These are phyloP conservation scores for Hirudinaria manillensis DNA, from an alignment of 2,888 invertebrate species.

Conservation along the genomic window DNA sequence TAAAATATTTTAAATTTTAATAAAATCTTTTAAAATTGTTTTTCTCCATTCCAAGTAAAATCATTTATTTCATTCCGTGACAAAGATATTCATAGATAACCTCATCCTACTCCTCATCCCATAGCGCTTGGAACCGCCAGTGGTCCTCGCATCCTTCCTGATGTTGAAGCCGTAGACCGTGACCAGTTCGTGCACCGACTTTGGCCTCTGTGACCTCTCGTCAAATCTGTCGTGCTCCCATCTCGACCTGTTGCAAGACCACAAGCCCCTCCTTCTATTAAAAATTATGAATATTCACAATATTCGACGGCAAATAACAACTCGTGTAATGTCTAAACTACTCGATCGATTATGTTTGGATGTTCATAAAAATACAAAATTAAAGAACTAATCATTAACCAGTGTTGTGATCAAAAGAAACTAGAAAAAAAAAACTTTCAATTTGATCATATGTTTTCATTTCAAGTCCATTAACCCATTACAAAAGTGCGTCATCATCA, in stretches of 20 bases:
- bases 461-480: too few species aligned
- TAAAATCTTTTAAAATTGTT: background rate
- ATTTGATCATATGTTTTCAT: too few species aligned
- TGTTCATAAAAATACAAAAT: too few species aligned
- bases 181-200: slow-evolving; percentile 75
- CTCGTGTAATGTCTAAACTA: too few species aligned
- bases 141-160: slow-evolving; percentile 54
- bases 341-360: too few species aligned
- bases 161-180: slow-evolving; percentile 89
- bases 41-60: background rate
- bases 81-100: background rate
- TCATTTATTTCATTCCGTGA: background rate
- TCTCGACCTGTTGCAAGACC: slow-evolving; percentile 57
- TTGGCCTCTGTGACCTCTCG: slow-evolving; percentile 74
- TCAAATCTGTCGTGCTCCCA: slow-evolving; percentile 84
- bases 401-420: too few species aligned
- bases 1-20: too few species aligned
- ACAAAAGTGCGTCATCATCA: too few species aligned
- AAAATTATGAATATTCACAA: background rate
- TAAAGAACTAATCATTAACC: too few species aligned
- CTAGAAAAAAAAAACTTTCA: too few species aligned
- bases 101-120: slow-evolving; percentile 1
- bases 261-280: slow-evolving; percentile 48
- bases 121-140: background rate
- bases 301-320: background rate